These are phyloP conservation scores for Myocastor coypus DNA, from an alignment of 2,113 vertebrate species.

Conservation along the genomic window DNA sequence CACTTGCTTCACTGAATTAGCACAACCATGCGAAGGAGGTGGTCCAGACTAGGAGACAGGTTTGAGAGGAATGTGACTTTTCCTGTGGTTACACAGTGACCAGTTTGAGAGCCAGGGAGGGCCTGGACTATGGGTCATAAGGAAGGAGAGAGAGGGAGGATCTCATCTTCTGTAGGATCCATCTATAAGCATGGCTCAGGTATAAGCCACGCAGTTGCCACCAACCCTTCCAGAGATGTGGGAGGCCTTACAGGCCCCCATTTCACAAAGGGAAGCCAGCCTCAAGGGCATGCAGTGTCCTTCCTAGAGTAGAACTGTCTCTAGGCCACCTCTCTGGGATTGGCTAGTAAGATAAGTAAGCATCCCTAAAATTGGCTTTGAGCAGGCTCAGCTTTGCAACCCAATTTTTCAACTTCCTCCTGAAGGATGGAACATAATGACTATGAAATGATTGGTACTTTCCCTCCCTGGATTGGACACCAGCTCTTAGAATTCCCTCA, in stretches of 20 bases:
- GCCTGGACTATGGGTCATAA: neutral
- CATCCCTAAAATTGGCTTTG: neutral
- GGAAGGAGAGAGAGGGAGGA: neutral
- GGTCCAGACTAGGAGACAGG: neutral
- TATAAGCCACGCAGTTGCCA: neutral
- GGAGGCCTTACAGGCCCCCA: neutral
- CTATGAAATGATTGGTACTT: neutral
- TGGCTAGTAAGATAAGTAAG: neutral
- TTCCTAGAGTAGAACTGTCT: neutral
- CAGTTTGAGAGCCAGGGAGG: neutral
- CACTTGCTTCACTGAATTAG: neutral
- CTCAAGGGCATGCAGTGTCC: neutral
- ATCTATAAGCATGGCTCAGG: neutral
- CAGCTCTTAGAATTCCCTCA: conserved; percentile 49
- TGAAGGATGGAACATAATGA: neutral
- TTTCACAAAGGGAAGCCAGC: neutral
- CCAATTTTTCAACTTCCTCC: neutral
- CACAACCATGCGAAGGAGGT: neutral
- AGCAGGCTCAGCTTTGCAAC: neutral
- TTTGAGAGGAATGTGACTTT: neutral
- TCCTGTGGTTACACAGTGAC: neutral
- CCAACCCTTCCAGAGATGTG: rapidly evolving
- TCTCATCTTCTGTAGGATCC: rapidly evolving
- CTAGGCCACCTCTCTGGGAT: neutral
- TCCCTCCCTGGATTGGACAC: conserved; percentile 47